Percentiles rank a stretch among this genome's conserved stretches.
Evolutionary conservation across 1,140 invertebrate species (phyloP).

Genomic region (Drosophila trapezifrons): DNA sequence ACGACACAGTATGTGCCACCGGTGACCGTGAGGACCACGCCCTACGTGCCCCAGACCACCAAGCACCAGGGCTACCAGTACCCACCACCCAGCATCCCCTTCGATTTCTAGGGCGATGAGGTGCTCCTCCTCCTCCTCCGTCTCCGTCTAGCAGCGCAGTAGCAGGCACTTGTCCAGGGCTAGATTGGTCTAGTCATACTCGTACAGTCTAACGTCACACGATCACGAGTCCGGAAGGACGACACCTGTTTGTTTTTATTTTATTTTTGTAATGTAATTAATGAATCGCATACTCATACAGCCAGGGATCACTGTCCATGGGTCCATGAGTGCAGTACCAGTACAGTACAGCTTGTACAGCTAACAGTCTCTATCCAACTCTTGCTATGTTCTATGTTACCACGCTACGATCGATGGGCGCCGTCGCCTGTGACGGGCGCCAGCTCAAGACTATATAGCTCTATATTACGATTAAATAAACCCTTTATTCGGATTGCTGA

Average conservation of each 20-base stretch:
- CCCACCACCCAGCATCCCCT: conserved; percentile 84
- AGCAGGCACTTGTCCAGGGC: conserved; percentile 80
- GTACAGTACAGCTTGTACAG: conserved; percentile 48
- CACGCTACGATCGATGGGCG: conserved; percentile 37
- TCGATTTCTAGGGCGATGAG: conserved; percentile 76
- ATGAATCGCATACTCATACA: conserved; percentile 71
- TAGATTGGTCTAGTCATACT: conserved; percentile 83
- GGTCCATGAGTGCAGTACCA: conserved; percentile 20
- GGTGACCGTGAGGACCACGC: conserved; percentile 49
- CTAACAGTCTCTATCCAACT: conserved; percentile 55
- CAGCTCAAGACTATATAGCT: conserved; percentile 76
- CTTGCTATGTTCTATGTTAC: conserved; percentile 55
- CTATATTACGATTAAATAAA: conserved; percentile 74
- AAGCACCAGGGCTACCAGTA: conserved; percentile 84
- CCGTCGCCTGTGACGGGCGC: conserved; percentile 39
- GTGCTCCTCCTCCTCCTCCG: conserved; percentile 35
- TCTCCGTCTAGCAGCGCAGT: conserved; percentile 73
- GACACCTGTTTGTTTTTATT: conserved; percentile 72
- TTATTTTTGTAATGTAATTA: conserved; percentile 74
- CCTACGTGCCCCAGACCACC: conserved; percentile 68
- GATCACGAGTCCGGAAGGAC: conserved; percentile 60
- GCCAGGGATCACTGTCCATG: conserved; percentile 57
- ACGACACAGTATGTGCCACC: conserved; percentile 33
- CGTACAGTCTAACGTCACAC: conserved; percentile 74
- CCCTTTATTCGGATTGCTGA: conserved; percentile 68